Evolutionary conservation across 2,797 vertebrate genomes (phyloP).

Genomic region (Sebastolobus alascanus): DNA sequence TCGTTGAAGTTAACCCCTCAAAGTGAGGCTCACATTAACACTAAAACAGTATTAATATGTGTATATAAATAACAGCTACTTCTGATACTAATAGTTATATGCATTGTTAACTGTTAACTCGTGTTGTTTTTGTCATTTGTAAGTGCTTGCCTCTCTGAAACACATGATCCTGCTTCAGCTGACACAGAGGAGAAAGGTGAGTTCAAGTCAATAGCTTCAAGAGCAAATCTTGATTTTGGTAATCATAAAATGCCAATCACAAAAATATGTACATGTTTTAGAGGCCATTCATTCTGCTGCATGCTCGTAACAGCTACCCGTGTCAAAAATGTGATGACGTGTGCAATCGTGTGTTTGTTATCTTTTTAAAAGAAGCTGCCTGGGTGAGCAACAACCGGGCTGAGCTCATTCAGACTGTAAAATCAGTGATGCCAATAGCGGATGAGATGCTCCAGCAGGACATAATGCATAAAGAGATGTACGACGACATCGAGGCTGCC

Average conservation of each 20-base stretch:
- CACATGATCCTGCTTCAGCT: background rate
- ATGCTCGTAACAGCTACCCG: background rate
- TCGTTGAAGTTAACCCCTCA: background rate
- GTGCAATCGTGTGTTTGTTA: background rate
- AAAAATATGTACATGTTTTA: background rate
- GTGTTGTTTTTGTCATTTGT: slow-evolving; percentile 22
- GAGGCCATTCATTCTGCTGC: background rate
- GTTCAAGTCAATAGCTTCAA: background rate
- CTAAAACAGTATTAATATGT: background rate
- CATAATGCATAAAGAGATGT: slow-evolving; percentile 34
- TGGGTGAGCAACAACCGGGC: slow-evolving; percentile 50
- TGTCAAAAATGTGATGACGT: background rate
- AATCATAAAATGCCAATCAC: background rate
- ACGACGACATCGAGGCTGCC: slow-evolving; percentile 6
- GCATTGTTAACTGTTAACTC: background rate
- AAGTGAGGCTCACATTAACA: background rate
- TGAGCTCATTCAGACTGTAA: slow-evolving; percentile 23
- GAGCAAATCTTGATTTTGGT: background rate
- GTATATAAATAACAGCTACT: background rate
- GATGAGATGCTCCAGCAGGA: slow-evolving; percentile 21
- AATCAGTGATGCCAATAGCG: slow-evolving; percentile 33
- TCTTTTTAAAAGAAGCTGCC: slow-evolving; percentile 14
- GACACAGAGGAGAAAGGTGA: slow-evolving; percentile 20
- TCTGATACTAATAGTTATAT: background rate
- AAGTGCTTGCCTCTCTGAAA: slow-evolving; percentile 4